Base-by-base conservation (phyloP, 2,797 vertebrate genomes). In the Tolypeutes matacus region DNA sequence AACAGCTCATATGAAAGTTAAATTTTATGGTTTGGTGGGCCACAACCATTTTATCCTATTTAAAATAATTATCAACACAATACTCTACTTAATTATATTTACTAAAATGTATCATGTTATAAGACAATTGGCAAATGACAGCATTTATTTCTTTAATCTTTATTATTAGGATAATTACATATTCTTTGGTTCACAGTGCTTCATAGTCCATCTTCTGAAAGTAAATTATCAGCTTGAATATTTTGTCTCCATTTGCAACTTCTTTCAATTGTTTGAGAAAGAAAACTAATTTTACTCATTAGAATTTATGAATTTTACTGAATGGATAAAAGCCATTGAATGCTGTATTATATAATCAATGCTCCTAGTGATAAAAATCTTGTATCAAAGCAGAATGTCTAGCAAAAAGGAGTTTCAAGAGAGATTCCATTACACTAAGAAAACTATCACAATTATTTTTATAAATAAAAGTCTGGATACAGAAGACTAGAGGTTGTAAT, bases 191-290 rank as follows among this genome's bases (percentile, higher is more conserved):
- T 97, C 87, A 95, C 60, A 97, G 94, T 95, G 75, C 84, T 98
- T 97, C 87, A 95, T 60, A 97, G 93, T 96, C 88, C 96, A 76
- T 95, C 93, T 73, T 97, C 67, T 96, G 64, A 92, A 98, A 90
- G 39, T 86, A 97, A 97, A 97, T 92, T 97, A 96, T 94, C 94
- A 97, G 36, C 18, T 89, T 87, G 72, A 98, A 96, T 97, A 42
- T 88, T 0, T 53, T 95, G 84, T 97, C 78, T 93, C 73, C 31
- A 51, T 76, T 96, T 95, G 89, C 25, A 94, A 25, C 27, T 95
- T 93, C 89, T 96, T 97, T 31, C 15, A 69, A 77, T 96, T 90
- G 70, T 93, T 96, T 93, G 11, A 72, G 82, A 84, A 46, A 29
- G 53, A 88, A 75, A 94, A 76, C 10, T 96, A 5, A 77, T 96